Evolutionary conservation across 2,888 invertebrate genomes (phyloP), one percentile per base, ranked within the genome.

Genomic region (Resseliella maxima): DNA sequence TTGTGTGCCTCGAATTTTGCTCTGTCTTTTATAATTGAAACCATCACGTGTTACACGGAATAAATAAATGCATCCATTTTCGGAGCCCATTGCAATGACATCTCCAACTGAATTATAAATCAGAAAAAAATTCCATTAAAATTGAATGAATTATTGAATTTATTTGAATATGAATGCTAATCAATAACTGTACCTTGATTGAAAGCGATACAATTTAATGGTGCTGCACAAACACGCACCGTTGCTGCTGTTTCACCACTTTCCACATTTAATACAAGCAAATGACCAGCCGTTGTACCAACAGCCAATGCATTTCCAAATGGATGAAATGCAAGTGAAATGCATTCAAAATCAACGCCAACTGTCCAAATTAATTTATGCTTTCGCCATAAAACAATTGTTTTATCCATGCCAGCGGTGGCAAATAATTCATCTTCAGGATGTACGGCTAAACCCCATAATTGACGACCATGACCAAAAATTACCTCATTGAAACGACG

Each of bases 401-500:
- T 95, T 90, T 96, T 96, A 90, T 98, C 98, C 89, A 96, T 96
- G 0, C 98, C 98, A 0, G 97, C 97, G 0, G 98, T 97, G 0
- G 97, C 96, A 89, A 97, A 97, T 88, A 97, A 93, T 91, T 97
- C 97, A 89, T 96, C 96, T 88, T 96, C 96, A 0, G 97, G 97
- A 91, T 98, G 97, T 1, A 96, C 95, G 2, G 97, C 96, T 86
- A 98, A 90, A 0, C 97, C 97, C 94, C 96, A 95, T 2, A 98
- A 92, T 90, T 96, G 96, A 87, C 96, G 94, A 86, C 96, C 95
- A 90, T 98, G 97, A 0, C 98, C 98, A 90, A 98, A 96, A 54
- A 96, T 94, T 45, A 96, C 94, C 91, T 95, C 95, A 89, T 96
- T 96, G 90, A 98, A 98, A 89, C 97, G 93, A 88, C 97, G 93